Evolutionary conservation across 2,888 invertebrate species (phyloP).

Genomic region (Pilophorus perplexus): DNA sequence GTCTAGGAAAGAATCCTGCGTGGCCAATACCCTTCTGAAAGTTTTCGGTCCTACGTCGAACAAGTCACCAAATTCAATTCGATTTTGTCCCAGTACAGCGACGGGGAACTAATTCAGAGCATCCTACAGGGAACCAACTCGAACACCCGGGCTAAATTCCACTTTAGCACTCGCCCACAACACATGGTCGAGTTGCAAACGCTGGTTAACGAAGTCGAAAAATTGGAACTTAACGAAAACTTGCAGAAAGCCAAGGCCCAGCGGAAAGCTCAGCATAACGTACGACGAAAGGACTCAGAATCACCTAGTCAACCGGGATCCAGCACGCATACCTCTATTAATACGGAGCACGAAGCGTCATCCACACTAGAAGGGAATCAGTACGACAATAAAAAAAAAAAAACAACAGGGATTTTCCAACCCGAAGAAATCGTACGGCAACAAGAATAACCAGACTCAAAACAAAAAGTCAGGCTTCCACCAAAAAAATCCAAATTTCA

Average conservation of each 20-base stretch:
- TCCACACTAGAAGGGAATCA: no score
- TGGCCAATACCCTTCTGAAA: neutral
- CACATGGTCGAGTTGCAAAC: neutral
- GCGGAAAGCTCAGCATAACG: no score
- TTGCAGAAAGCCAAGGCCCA: neutral
- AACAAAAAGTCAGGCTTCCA: neutral
- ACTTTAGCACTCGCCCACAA: constrained; percentile 9
- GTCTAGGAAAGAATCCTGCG: constrained; percentile 12
- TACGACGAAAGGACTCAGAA: no score
- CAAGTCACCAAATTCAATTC: neutral
- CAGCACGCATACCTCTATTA: no score
- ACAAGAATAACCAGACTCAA: neutral
- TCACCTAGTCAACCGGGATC: no score
- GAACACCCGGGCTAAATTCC: constrained; percentile 17
- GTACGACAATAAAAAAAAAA: no score
- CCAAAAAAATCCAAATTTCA: constrained; percentile 12
- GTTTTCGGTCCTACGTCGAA: constrained; percentile 13
- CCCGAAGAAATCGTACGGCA: neutral
- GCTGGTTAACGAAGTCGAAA: constrained; percentile 20
- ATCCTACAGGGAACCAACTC: constrained; percentile 19
- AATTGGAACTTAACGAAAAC: constrained; percentile 19
- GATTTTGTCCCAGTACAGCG: constrained; percentile 8
- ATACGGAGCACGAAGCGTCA: no score
- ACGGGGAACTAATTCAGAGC: neutral
- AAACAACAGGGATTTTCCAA: no score